Evolutionary conservation across 1,140 invertebrate genomes (phyloP).

Genomic region (Theocolax elegans): DNA sequence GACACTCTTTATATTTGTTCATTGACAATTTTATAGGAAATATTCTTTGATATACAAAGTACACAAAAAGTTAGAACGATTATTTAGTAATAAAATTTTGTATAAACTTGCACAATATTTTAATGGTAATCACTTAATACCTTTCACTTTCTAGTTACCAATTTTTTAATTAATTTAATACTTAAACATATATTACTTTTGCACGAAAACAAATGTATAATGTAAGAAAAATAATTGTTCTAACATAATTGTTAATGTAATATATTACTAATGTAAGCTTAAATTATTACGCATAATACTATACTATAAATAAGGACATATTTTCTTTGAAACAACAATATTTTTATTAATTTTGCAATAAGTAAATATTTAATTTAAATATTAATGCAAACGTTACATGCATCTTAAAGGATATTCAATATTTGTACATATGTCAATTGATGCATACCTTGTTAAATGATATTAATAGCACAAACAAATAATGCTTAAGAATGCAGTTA

Average conservation of each 20-base stretch:
- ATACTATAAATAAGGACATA: no score
- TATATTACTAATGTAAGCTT: no score
- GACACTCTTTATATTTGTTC: conserved; percentile 47
- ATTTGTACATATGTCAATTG: no score
- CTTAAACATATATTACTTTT: no score
- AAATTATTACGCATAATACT: no score
- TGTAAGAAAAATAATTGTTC: neutral
- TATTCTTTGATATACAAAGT: conserved; percentile 31
- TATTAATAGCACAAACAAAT: no score
- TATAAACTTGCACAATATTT: conserved; percentile 1
- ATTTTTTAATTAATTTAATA: conserved; percentile 7
- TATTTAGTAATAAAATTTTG: neutral
- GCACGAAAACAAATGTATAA: neutral
- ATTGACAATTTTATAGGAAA: conserved; percentile 36
- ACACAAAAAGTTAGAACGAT: conserved; percentile 32
- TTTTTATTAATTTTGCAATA: neutral
- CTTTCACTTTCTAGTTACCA: conserved; percentile 24
- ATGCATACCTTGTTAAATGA: no score
- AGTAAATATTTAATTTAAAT: neutral
- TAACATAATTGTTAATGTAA: no score
- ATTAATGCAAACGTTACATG: no score
- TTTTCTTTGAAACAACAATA: conserved; percentile 5
- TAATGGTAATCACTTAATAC: no score
- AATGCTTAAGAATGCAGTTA: no score
- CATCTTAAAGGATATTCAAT: no score